These are phyloP conservation scores for Callopanchax toddi DNA, from an alignment of 2,113 vertebrate genomes.

Conservation along the genomic window DNA sequence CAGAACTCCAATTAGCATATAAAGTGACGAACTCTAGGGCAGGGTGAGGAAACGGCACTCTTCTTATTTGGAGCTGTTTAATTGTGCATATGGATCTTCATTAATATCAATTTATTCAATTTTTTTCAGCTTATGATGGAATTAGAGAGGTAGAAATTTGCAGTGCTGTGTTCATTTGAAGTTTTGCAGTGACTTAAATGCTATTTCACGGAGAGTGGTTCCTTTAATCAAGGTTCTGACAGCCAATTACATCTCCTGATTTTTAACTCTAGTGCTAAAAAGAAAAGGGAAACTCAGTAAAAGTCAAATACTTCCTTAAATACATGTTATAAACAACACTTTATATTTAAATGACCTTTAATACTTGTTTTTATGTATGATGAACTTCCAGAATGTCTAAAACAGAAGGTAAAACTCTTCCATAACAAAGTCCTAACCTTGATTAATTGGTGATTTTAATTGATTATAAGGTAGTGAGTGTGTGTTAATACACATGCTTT, in stretches of 20 bases:
- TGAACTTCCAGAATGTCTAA: conserved; percentile 56
- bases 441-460: conserved; percentile 1
- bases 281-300: conserved; percentile 37
- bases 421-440: conserved; percentile 5
- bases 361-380: conserved; percentile 59
- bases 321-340: conserved; percentile 50
- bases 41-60: conserved; percentile 16
- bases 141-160: conserved; percentile 44
- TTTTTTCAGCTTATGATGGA: conserved; percentile 46
- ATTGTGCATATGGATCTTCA: conserved; percentile 50
- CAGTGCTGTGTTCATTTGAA: conserved; percentile 45
- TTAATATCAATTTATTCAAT: conserved; percentile 51
- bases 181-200: conserved; percentile 42
- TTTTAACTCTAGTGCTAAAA: conserved; percentile 44
- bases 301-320: conserved; percentile 46
- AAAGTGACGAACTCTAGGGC: conserved; percentile 17
- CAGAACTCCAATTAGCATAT: conserved; percentile 16
- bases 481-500: conserved; percentile 7
- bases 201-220: conserved; percentile 71
- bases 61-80: conserved; percentile 46
- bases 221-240: conserved; percentile 60
- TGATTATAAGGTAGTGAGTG: conserved; percentile 9
- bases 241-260: conserved; percentile 52
- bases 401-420: conserved; percentile 15
- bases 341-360: conserved; percentile 53